Conservation (phyloP, 2,888 invertebrate genomes). For the Harpalus rubripes region DNA sequence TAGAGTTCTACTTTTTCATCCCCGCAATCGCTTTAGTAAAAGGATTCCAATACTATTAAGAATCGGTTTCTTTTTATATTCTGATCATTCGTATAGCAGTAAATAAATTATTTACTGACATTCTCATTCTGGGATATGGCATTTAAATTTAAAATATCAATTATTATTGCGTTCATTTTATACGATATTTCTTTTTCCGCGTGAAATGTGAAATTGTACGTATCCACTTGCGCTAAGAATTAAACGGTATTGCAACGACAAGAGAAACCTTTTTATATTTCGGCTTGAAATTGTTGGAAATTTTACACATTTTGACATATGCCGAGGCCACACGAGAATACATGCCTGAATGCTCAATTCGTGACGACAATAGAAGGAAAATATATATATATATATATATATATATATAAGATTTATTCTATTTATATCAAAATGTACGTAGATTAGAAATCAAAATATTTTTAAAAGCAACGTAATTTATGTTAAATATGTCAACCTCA, state of each 20-base stretch:
- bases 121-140: neutral
- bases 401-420: too few species aligned
- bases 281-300: neutral
- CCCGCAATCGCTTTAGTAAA: neutral
- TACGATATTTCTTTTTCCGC: neutral
- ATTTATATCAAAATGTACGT: too few species aligned
- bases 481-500: too few species aligned
- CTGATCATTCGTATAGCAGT: neutral
- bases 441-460: too few species aligned
- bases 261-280: neutral
- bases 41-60: neutral
- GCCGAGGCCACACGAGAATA: too few species aligned
- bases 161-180: neutral
- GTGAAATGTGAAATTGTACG: neutral
- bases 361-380: too few species aligned
- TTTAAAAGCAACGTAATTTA: too few species aligned
- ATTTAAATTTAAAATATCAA: constrained; percentile 1
- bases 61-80: neutral
- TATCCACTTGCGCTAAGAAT: neutral
- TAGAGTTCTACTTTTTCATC: neutral
- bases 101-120: neutral
- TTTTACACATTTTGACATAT: neutral
- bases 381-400: too few species aligned
- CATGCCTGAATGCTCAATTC: too few species aligned
- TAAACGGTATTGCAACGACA: neutral